A percentile compares a stretch with the other conserved stretches of the same genome.
phyloP scores from a whole-genome alignment of 2,888 invertebrate species.

The Drosophila bunnanda region DNA sequence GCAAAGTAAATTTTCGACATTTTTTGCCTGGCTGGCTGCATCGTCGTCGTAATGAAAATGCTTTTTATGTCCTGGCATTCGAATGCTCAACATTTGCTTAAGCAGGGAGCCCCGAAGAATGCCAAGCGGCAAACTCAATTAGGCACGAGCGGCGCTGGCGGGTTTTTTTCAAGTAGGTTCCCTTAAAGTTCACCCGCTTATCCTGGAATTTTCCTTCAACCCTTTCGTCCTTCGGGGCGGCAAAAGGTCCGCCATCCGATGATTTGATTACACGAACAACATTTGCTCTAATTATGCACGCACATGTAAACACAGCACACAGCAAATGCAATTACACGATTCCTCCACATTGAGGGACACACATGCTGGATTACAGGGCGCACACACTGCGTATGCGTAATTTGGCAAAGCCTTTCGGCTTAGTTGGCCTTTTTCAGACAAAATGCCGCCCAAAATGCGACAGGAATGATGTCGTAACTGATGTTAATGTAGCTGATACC shows the following conservation, averaged over 20 bases:
- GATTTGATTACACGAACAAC: conserved; percentile 77
- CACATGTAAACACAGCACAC: conserved; percentile 71
- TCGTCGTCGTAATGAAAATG: conserved; percentile 65
- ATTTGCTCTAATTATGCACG: conserved; percentile 78
- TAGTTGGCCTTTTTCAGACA: conserved; percentile 36
- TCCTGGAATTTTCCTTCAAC: conserved; percentile 20
- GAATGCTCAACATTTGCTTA: conserved; percentile 40
- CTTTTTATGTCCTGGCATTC: conserved; percentile 61
- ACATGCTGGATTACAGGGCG: conserved; percentile 56
- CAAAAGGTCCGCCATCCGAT: conserved; percentile 48
- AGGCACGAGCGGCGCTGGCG: conserved; percentile 52
- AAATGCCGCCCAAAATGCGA: conserved; percentile 16
- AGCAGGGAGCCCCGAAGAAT: conserved; percentile 15
- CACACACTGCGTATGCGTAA: conserved; percentile 68
- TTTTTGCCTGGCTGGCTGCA: conserved; percentile 51
- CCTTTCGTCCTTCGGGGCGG: conserved; percentile 19
- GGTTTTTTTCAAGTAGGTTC: conserved; percentile 10
- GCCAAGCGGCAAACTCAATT: conserved; percentile 64
- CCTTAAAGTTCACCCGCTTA: conserved; percentile 28
- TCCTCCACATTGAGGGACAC: conserved; percentile 12
- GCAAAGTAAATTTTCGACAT: conserved; percentile 53
- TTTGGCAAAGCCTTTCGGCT: conserved; percentile 53
- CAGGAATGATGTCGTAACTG: conserved; percentile 15
- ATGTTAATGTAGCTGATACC: conserved; percentile 22
- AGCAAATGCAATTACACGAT: conserved; percentile 72